Evolutionary conservation across 2,113 vertebrate genomes (phyloP).

Genomic region (Potamarius usumacintae): DNA sequence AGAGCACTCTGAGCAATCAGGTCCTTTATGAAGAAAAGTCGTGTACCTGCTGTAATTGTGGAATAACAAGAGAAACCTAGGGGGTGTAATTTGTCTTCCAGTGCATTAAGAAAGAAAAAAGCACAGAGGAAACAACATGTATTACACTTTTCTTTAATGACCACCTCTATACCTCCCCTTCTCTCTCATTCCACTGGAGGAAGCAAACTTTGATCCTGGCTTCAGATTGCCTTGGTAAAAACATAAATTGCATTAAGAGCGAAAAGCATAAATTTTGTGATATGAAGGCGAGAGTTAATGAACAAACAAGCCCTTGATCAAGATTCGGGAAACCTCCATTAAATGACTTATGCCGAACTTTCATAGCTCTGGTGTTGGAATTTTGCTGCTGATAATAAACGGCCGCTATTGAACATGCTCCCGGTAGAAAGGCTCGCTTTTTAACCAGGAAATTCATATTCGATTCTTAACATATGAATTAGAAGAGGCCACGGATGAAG

Average conservation of each 20-base stretch:
- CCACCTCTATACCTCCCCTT: constrained; percentile 43
- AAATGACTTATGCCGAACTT: constrained; percentile 51
- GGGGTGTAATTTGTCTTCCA: constrained; percentile 60
- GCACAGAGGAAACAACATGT: constrained; percentile 52
- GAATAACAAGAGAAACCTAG: constrained; percentile 57
- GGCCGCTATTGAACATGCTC: constrained; percentile 64
- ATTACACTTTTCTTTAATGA: constrained; percentile 61
- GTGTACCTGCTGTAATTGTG: constrained; percentile 54
- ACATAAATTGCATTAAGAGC: constrained; percentile 43
- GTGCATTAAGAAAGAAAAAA: constrained; percentile 51
- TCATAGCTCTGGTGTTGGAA: constrained; percentile 43
- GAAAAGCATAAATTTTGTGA: constrained; percentile 45
- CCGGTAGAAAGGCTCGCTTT: constrained; percentile 81
- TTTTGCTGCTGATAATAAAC: constrained; percentile 23
- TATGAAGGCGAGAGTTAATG: constrained; percentile 41
- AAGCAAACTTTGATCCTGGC: constrained; percentile 48
- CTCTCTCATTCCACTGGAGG: constrained; percentile 24
- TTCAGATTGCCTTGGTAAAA: constrained; percentile 58
- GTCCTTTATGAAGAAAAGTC: constrained; percentile 42
- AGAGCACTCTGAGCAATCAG: constrained; percentile 34
- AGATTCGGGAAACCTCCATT: constrained; percentile 28
- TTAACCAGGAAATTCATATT: constrained; percentile 83
- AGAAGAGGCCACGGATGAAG: constrained; percentile 82
- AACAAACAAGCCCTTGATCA: constrained; percentile 48
- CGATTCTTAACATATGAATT: constrained; percentile 89